Percentiles rank a stretch among this genome's conserved stretches.
Conservation (phyloP, 2,888 invertebrate genomes). For the Matsumyia berberina region DNA sequence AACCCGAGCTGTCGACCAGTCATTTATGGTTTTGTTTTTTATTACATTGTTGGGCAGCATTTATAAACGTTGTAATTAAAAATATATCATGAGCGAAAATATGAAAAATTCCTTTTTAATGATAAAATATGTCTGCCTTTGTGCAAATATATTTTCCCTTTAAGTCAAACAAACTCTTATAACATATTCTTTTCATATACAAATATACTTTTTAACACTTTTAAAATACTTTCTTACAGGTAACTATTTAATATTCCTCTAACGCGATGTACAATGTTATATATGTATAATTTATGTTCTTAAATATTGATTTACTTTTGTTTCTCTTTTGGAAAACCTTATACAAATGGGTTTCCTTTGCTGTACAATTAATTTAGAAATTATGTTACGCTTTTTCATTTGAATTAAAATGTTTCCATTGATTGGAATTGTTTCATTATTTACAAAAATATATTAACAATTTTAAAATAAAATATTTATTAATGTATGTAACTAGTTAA, state of each 20-base stretch:
- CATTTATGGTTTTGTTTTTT: too few species aligned
- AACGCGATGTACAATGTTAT: conserved; percentile 30
- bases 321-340: conserved; percentile 43
- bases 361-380: conserved; percentile 76
- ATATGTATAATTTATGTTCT: conserved; percentile 17
- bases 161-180: neutral
- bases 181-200: conserved; percentile 10
- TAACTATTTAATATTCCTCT: conserved; percentile 40
- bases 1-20: too few species aligned
- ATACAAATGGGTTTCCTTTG: conserved; percentile 24
- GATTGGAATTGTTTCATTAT: conserved; percentile 53
- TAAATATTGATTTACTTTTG: conserved; percentile 13
- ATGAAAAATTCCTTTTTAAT: neutral
- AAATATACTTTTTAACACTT: conserved; percentile 15
- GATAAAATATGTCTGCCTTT: neutral
- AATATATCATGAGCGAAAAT: neutral
- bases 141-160: neutral
- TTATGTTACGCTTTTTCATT: conserved; percentile 75
- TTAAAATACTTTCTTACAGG: conserved; percentile 28
- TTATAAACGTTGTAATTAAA: too few species aligned
- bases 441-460: conserved; percentile 65
- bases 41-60: too few species aligned
- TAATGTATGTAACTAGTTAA: neutral
- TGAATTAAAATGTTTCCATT: conserved; percentile 65
- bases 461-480: conserved; percentile 22